Percentiles rank a stretch among this genome's conserved stretches.
Conservation (phyloP, 1,140 invertebrate species). For the Listronotus oregonensis region DNA sequence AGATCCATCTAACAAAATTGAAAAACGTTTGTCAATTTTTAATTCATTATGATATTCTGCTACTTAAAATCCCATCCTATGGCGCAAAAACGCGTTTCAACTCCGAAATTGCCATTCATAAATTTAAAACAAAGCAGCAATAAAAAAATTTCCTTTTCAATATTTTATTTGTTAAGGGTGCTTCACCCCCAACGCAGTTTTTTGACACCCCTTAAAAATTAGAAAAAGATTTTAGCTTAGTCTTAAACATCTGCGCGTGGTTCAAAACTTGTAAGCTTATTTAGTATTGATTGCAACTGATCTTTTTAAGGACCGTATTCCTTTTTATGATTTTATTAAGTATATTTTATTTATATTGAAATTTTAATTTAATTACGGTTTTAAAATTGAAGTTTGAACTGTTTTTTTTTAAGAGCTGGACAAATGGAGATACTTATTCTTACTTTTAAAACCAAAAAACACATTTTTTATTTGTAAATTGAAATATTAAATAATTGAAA, state of each 20-base stretch:
- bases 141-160: slow-evolving; percentile 36
- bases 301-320: slow-evolving; percentile 1
- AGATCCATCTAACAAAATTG: background rate
- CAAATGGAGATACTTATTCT: no score
- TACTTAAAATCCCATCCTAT: slow-evolving; percentile 28
- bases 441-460: no score
- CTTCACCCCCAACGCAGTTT: slow-evolving; percentile 32
- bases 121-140: slow-evolving; percentile 37
- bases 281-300: slow-evolving; percentile 22
- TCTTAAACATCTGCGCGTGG: slow-evolving; percentile 40
- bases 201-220: slow-evolving; percentile 41
- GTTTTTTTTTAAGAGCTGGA: no score
- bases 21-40: slow-evolving; percentile 7
- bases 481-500: no score
- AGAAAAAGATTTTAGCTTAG: slow-evolving; percentile 32
- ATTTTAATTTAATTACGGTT: no score
- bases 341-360: no score
- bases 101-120: slow-evolving; percentile 28
- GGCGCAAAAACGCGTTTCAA: background rate
- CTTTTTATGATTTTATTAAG: no score
- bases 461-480: no score
- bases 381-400: no score
- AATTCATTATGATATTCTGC: slow-evolving; percentile 2
- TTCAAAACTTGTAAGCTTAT: slow-evolving; percentile 18
- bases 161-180: slow-evolving; percentile 37